phyloP scores from a whole-genome alignment of 2,888 invertebrate genomes.

The Nomada flava region DNA sequence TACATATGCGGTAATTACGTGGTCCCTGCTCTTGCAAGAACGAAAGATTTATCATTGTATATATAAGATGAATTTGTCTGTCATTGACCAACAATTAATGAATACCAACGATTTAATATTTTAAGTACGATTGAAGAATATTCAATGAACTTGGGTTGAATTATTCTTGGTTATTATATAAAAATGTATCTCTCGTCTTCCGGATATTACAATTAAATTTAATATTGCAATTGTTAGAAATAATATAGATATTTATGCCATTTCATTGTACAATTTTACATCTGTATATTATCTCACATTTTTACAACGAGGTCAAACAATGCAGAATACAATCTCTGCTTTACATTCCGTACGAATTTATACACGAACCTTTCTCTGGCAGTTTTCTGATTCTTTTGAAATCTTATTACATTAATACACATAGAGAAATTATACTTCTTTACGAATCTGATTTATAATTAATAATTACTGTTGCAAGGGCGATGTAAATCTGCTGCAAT shows the following conservation, averaged over 20 bases:
- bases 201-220: neutral
- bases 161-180: neutral
- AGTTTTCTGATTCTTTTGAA: conserved; percentile 30
- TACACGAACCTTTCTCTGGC: conserved; percentile 45
- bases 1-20: conserved; percentile 37
- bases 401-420: neutral
- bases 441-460: neutral
- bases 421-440: neutral
- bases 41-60: conserved; percentile 22
- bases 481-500: neutral
- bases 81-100: neutral
- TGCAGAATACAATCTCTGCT: conserved; percentile 2
- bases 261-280: conserved; percentile 29
- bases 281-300: conserved; percentile 23
- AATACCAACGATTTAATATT: neutral
- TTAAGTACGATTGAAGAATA: neutral
- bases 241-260: neutral
- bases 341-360: conserved; percentile 14
- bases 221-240: neutral
- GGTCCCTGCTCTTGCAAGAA: conserved; percentile 54
- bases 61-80: conserved; percentile 11
- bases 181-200: neutral
- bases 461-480: conserved; percentile 11
- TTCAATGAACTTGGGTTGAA: neutral
- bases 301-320: conserved; percentile 26